phyloP scores from a whole-genome alignment of 2,797 vertebrate genomes.

The Heteromormyrus szaboi region DNA sequence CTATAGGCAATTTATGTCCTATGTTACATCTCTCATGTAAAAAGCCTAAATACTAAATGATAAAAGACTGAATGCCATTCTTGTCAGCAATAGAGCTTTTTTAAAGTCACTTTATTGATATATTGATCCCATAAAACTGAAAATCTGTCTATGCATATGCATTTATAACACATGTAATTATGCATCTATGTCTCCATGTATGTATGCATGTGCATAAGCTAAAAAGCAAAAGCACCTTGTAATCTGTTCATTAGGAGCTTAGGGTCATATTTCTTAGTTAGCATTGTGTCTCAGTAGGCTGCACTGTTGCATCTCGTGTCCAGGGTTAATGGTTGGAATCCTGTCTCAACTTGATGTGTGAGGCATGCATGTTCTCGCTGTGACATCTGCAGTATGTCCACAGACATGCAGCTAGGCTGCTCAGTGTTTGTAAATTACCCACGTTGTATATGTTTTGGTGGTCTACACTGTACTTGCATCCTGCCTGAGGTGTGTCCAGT shows the following conservation, averaged over 20 bases:
- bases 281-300: neutral
- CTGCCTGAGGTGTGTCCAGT: neutral
- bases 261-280: neutral
- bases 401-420: neutral
- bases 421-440: neutral
- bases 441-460: neutral
- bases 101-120: neutral
- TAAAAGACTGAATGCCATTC: neutral
- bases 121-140: neutral
- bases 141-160: neutral
- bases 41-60: neutral
- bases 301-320: neutral
- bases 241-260: neutral
- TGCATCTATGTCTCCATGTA: neutral
- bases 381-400: neutral
- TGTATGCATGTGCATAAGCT: neutral
- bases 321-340: neutral
- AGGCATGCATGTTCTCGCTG: neutral
- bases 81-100: neutral
- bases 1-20: neutral
- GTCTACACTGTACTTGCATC: neutral
- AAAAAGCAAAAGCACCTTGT: neutral
- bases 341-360: neutral
- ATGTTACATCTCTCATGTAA: neutral
- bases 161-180: neutral